Conservation (phyloP, 2,113 vertebrate genomes). For the Scophthalmus maximus region DNA sequence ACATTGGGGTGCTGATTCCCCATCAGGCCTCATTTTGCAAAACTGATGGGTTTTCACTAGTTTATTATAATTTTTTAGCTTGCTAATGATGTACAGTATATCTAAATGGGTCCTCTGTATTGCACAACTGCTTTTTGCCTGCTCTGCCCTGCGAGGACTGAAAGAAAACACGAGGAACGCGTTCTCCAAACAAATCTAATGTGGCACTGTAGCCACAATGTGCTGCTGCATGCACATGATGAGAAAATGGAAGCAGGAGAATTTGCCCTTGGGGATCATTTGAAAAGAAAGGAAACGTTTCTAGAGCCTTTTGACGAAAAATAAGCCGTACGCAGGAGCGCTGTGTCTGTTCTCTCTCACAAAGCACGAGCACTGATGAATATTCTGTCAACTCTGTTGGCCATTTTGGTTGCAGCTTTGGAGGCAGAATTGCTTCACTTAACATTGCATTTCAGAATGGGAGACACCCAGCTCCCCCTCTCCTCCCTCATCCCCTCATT, state of each 20-base stretch:
- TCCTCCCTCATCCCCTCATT: conserved; percentile 21
- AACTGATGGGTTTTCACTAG: conserved; percentile 20
- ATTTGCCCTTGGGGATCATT: conserved; percentile 37
- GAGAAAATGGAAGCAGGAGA: background rate
- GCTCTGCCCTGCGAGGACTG: conserved; percentile 20
- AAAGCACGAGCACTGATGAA: background rate
- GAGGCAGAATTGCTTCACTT: conserved; percentile 6
- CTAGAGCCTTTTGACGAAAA: conserved; percentile 3
- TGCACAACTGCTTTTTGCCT: conserved; percentile 21
- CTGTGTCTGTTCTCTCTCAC: background rate
- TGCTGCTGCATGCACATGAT: conserved; percentile 20
- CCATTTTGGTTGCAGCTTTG: background rate
- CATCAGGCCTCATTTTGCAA: conserved; percentile 54
- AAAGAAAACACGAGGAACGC: conserved; percentile 1
- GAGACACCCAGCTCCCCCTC: background rate
- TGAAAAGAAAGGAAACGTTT: conserved; percentile 7
- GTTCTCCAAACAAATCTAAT: background rate
- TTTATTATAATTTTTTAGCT: conserved; percentile 37
- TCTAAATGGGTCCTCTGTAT: conserved; percentile 18
- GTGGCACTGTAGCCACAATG: conserved; percentile 15
- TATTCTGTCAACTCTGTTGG: background rate
- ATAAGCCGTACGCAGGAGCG: background rate
- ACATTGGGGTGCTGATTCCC: conserved; percentile 44
- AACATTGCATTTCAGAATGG: background rate
- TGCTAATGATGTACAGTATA: conserved; percentile 48